Percentiles rank a stretch among this genome's conserved stretches.
These are phyloP conservation scores for Leuctra nigra DNA, from an alignment of 2,888 invertebrate genomes.

Conservation along the genomic window DNA sequence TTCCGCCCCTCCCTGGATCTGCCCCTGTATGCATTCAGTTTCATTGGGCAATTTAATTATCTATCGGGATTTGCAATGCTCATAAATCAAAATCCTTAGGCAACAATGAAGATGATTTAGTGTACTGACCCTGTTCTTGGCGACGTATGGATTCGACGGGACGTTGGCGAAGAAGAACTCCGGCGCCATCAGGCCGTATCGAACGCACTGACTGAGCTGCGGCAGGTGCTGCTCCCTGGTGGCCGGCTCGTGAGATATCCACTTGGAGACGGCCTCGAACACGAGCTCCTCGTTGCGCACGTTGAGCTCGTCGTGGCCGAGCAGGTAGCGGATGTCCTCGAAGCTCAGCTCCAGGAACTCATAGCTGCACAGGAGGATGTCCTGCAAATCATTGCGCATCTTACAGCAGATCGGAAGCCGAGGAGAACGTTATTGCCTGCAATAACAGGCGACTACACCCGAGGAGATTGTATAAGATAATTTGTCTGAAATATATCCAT, in stretches of 20 bases:
- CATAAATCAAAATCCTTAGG: too few relatives aligned
- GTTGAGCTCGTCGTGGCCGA: slow-evolving; percentile 65
- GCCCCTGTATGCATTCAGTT: too few relatives aligned
- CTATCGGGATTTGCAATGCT: too few relatives aligned
- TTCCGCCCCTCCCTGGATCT: too few relatives aligned
- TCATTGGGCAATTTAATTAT: too few relatives aligned
- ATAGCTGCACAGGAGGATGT: slow-evolving; percentile 45
- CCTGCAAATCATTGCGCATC: too few relatives aligned
- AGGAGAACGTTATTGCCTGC: too few relatives aligned
- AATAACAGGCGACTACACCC: too few relatives aligned
- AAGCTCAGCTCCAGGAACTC: slow-evolving; percentile 56
- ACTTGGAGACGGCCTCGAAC: slow-evolving; percentile 63
- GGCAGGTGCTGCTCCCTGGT: slow-evolving; percentile 49
- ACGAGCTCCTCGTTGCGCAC: slow-evolving; percentile 65
- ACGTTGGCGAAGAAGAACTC: slow-evolving; percentile 46
- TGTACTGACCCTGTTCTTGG: slow-evolving; percentile 27
- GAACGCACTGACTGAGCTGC: slow-evolving; percentile 55
- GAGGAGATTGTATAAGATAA: too few relatives aligned
- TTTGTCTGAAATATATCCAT: too few relatives aligned
- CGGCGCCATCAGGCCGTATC: slow-evolving; percentile 58
- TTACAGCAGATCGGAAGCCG: too few relatives aligned
- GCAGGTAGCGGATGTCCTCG: slow-evolving; percentile 56
- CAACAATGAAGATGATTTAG: too few relatives aligned
- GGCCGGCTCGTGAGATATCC: slow-evolving; percentile 56
- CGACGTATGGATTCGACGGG: slow-evolving; percentile 28